phyloP scores from a whole-genome alignment of 2,113 vertebrate genomes.

The Syngnathoides biaculeatus region DNA sequence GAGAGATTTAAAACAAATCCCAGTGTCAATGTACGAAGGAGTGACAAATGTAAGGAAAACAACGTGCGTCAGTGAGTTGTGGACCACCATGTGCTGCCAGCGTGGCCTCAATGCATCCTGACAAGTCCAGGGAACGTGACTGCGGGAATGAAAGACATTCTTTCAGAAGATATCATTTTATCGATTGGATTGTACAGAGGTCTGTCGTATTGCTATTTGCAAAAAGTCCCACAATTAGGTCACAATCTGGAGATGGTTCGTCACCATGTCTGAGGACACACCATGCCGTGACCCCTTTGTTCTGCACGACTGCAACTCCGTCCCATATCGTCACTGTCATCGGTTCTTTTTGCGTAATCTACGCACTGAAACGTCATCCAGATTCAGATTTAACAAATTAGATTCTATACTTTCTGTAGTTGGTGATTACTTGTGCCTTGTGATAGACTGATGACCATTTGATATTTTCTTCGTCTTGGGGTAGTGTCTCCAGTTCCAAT shows the following conservation, averaged over 20 bases:
- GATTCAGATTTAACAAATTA: too few relatives aligned
- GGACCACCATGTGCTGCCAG: slow-evolving; percentile 6
- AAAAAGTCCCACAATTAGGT: slow-evolving; percentile 10
- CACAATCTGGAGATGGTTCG: slow-evolving; percentile 7
- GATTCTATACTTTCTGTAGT: too few relatives aligned
- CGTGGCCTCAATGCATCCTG: background rate
- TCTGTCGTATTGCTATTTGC: background rate
- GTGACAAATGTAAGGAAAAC: slow-evolving; percentile 2
- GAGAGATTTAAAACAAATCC: background rate
- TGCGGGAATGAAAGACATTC: slow-evolving; percentile 3
- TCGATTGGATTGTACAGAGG: background rate
- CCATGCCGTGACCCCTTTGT: slow-evolving; percentile 2
- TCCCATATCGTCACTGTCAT: background rate
- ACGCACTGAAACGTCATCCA: too few relatives aligned
- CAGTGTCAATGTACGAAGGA: background rate
- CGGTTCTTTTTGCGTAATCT: background rate
- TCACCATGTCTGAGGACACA: background rate
- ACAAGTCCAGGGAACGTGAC: background rate
- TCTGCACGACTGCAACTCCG: background rate
- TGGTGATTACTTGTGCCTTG: too few relatives aligned
- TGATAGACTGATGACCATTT: too few relatives aligned
- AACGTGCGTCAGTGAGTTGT: background rate
- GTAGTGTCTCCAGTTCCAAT: background rate
- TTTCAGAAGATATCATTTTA: slow-evolving; percentile 2
- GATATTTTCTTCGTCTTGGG: too few relatives aligned